A percentile compares a stretch with the other conserved stretches of the same genome.
Conservation (phyloP, 2,888 invertebrate species). For the Heteropelma amictum region DNA sequence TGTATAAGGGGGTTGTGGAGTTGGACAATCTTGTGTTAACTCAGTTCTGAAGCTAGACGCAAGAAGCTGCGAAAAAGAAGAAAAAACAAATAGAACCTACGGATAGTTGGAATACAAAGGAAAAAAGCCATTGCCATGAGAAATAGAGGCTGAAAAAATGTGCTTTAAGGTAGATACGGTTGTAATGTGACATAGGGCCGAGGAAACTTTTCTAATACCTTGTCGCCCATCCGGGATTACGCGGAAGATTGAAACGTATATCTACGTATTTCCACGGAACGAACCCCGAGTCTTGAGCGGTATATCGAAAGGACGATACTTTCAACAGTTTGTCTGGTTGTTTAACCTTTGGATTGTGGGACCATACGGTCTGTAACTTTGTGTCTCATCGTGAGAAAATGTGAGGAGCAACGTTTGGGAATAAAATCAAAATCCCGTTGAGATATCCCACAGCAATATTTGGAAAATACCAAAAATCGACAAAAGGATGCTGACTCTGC, state of each 20-base stretch:
- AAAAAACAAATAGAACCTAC: conserved; percentile 26
- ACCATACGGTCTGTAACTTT: no score
- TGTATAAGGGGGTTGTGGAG: conserved; percentile 29
- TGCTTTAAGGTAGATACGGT: conserved; percentile 63
- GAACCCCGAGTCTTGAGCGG: conserved; percentile 15
- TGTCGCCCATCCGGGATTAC: conserved; percentile 73
- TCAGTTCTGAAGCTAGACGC: conserved; percentile 23
- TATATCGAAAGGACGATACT: conserved; percentile 27
- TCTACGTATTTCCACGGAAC: conserved; percentile 68
- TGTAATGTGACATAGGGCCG: conserved; percentile 68
- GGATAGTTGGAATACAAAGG: conserved; percentile 22
- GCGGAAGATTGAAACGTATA: conserved; percentile 74
- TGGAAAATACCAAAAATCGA: no score
- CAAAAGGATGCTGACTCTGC: no score
- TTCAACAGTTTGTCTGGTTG: conserved; percentile 40
- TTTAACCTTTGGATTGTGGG: conserved; percentile 32
- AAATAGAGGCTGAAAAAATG: conserved; percentile 30
- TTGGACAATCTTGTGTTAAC: conserved; percentile 30
- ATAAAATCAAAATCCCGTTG: no score
- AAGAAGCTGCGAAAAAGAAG: conserved; percentile 39
- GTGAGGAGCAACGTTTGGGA: no score
- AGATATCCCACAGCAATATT: no score
- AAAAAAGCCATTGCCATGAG: conserved; percentile 23
- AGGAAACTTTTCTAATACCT: conserved; percentile 77
- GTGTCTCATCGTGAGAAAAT: no score